Percentiles rank a stretch among this genome's conserved stretches.
phyloP scores from a whole-genome alignment of 53 echinoderm and acorn worm genomes.

The Apostichopus leukothele region DNA sequence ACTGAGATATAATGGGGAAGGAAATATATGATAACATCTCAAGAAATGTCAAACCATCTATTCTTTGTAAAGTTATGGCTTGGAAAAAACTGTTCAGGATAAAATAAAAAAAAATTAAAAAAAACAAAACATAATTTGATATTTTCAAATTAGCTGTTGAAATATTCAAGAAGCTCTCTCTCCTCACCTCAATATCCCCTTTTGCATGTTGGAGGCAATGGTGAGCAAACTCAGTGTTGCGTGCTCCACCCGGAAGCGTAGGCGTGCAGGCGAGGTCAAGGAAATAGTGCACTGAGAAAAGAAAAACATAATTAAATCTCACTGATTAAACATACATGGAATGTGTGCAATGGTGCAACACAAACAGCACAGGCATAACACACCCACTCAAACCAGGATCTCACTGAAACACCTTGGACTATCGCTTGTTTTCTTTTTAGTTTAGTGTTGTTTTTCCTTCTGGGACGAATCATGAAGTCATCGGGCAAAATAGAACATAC shows the following conservation, averaged over 20 bases:
- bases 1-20: too few relatives aligned
- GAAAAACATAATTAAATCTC: not conserved
- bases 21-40: too few relatives aligned
- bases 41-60: too few relatives aligned
- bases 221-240: conserved; percentile 88
- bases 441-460: not conserved
- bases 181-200: conserved; percentile 89
- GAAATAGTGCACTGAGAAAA: conserved; percentile 74
- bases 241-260: conserved; percentile 85
- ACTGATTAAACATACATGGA: not conserved
- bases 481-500: not conserved
- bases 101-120: too few relatives aligned
- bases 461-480: not conserved
- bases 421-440: not conserved
- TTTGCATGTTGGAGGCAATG: conserved; percentile 87
- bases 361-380: not conserved
- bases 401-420: not conserved
- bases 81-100: too few relatives aligned
- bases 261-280: conserved; percentile 78
- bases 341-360: not conserved
- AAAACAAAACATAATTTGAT: too few relatives aligned
- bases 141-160: too few relatives aligned
- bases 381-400: conserved; percentile 11
- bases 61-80: too few relatives aligned
- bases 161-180: too few relatives aligned